Percentiles rank a stretch among this genome's conserved stretches.
Conservation (phyloP, 2,113 vertebrate genomes). For the Pomatostomus ruficeps region DNA sequence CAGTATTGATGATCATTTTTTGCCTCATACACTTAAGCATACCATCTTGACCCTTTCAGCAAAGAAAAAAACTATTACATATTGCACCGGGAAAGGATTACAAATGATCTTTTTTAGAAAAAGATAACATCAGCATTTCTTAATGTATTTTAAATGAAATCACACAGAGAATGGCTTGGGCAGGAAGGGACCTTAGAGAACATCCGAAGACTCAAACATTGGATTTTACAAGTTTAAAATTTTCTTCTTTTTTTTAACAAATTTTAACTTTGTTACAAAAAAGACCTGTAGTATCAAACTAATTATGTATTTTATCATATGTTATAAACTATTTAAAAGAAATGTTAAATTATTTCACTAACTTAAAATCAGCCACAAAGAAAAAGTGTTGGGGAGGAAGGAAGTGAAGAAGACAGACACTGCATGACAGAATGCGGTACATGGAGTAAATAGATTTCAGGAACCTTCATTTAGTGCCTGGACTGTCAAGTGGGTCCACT, state of each 20-base stretch:
- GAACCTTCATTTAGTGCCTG: neutral
- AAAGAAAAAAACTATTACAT: neutral
- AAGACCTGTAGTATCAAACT: neutral
- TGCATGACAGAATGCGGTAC: neutral
- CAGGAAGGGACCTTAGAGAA: neutral
- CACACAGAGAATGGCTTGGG: neutral
- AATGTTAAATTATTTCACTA: neutral
- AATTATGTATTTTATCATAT: neutral
- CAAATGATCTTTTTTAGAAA: neutral
- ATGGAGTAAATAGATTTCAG: neutral
- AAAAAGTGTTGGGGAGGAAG: neutral
- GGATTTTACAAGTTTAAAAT: neutral
- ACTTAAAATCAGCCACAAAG: neutral
- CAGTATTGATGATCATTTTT: neutral
- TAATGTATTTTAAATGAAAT: neutral
- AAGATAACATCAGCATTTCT: neutral
- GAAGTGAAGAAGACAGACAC: neutral
- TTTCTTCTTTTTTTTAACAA: neutral
- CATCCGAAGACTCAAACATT: neutral
- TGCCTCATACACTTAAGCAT: neutral
- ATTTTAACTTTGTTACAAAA: neutral
- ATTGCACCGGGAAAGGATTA: neutral
- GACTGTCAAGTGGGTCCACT: neutral
- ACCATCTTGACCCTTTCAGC: neutral
- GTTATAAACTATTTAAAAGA: neutral